phyloP scores from a whole-genome alignment of 2,888 invertebrate species.

The Acleris laterana region DNA sequence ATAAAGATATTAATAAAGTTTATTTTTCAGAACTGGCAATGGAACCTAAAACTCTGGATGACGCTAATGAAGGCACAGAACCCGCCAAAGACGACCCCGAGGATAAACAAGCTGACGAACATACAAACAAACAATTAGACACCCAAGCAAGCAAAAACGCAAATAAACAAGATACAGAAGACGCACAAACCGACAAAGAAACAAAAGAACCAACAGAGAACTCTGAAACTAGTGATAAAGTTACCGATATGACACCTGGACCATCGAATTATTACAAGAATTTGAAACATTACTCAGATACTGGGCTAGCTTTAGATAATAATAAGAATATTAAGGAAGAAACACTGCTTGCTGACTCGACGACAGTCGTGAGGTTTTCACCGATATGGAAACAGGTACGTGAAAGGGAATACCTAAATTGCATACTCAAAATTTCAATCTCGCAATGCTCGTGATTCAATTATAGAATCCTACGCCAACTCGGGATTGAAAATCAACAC shows the following conservation, averaged over 20 bases:
- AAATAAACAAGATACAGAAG: no score
- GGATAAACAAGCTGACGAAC: conserved; percentile 26
- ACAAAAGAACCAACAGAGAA: conserved; percentile 34
- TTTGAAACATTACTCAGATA: conserved; percentile 59
- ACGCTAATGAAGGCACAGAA: conserved; percentile 38
- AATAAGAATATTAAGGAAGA: conserved; percentile 59
- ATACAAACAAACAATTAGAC: conserved; percentile 41
- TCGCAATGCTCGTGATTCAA: not conserved
- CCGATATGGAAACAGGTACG: conserved; percentile 78
- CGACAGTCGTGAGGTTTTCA: conserved; percentile 70
- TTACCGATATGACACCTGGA: conserved; percentile 3
- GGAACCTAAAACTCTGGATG: conserved; percentile 27
- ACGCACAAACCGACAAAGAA: conserved; percentile 37
- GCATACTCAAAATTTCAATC: not conserved
- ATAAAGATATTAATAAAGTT: not conserved
- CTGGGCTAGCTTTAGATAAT: conserved; percentile 51
- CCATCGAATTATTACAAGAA: conserved; percentile 61
- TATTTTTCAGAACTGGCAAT: conserved; percentile 43
- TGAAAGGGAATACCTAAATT: not conserved
- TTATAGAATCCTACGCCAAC: no score
- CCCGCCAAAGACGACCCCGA: conserved; percentile 35
- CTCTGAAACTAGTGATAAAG: conserved; percentile 17
- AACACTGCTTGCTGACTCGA: conserved; percentile 60
- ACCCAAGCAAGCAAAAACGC: conserved; percentile 34
- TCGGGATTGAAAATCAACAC: no score